These are phyloP conservation scores for Eledone cirrhosa DNA, from an alignment of 2,888 invertebrate genomes.

Conservation along the genomic window DNA sequence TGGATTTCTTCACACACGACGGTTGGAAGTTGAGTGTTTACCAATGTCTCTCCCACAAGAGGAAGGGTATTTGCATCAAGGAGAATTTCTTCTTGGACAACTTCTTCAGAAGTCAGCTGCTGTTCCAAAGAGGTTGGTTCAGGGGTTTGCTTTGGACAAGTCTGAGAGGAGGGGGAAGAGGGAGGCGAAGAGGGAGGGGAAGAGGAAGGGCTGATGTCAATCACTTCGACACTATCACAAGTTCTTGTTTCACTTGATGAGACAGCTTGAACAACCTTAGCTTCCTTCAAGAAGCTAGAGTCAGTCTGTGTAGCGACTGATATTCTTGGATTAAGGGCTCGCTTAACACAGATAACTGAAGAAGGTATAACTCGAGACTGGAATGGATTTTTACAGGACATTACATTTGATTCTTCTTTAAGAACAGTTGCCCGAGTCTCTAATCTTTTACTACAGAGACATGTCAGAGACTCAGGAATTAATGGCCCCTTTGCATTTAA, in stretches of 20 bases:
- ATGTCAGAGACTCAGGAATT: no score
- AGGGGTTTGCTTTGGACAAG: background rate
- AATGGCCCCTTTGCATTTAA: no score
- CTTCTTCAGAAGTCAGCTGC: background rate
- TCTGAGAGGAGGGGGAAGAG: background rate
- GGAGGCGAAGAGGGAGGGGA: background rate
- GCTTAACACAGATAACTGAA: no score
- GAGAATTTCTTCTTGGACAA: background rate
- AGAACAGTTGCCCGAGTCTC: no score
- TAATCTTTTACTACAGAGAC: no score
- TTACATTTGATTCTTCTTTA: no score
- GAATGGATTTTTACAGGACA: no score
- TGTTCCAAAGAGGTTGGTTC: background rate
- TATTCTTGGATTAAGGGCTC: background rate
- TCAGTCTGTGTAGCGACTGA: conserved; percentile 25
- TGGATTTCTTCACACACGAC: no score
- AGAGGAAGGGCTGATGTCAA: background rate
- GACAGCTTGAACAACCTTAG: background rate
- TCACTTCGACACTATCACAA: background rate
- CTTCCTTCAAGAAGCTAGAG: conserved; percentile 3
- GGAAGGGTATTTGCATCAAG: no score
- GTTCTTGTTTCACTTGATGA: background rate
- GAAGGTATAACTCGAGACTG: no score
- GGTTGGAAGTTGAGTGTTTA: no score
- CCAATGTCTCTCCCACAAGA: background rate